These are phyloP conservation scores for Dicrurus megarhynchus DNA, from an alignment of 2,113 vertebrate species.

Conservation along the genomic window DNA sequence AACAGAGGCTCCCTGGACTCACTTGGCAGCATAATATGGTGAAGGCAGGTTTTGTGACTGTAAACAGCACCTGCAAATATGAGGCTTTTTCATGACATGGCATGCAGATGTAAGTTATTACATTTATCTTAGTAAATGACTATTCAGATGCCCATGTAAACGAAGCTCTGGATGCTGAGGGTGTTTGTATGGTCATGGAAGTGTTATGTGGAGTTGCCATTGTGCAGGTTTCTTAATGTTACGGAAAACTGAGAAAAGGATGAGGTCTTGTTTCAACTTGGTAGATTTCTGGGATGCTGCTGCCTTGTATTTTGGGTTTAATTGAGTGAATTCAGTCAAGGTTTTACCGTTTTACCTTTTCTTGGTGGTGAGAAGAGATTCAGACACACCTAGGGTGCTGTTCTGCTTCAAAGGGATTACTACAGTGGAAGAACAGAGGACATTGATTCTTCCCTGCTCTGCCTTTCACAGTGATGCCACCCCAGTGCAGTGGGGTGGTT, in stretches of 20 bases:
- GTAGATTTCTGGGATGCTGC: neutral
- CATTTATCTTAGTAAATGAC: neutral
- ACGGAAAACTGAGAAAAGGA: neutral
- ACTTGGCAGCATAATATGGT: neutral
- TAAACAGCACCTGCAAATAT: neutral
- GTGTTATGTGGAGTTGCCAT: neutral
- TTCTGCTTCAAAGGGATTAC: neutral
- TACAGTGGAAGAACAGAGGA: neutral
- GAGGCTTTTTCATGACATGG: neutral
- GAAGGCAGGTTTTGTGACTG: neutral
- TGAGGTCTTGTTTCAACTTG: neutral
- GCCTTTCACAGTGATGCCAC: neutral
- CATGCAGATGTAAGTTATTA: neutral
- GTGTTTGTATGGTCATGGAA: neutral
- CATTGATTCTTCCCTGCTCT: neutral
- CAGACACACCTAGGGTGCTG: neutral
- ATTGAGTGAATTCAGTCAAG: neutral
- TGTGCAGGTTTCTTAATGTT: neutral
- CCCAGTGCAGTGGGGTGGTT: accelerated
- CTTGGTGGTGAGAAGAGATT: neutral
- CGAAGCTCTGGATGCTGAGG: neutral
- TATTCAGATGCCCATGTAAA: neutral
- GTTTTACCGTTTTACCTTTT: neutral
- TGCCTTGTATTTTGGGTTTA: neutral
- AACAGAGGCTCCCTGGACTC: neutral